Evolutionary conservation across 2,113 vertebrate species (phyloP).

Genomic region (Vidua macroura): DNA sequence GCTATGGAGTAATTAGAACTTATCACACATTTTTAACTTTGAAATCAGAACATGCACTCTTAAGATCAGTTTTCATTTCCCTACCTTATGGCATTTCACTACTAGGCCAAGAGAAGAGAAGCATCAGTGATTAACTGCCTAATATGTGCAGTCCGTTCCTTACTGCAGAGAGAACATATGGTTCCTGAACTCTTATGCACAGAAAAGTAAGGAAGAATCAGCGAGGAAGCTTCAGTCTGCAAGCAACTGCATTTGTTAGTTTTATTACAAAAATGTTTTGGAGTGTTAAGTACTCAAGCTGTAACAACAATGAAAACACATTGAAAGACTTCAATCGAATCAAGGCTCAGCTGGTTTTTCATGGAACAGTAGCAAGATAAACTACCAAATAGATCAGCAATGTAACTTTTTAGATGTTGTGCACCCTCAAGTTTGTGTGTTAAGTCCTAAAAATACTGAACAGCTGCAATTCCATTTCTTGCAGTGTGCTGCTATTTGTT

Average conservation of each 20-base stretch:
- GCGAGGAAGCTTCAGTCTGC: background rate
- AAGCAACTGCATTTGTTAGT: background rate
- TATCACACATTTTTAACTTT: background rate
- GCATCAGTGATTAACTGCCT: background rate
- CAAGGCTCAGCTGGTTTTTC: background rate
- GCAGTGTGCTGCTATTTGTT: background rate
- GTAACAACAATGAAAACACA: background rate
- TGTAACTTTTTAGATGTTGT: background rate
- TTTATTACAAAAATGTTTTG: background rate
- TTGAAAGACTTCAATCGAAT: background rate
- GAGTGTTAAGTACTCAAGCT: background rate
- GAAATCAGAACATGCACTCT: conserved; percentile 5
- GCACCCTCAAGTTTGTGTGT: background rate
- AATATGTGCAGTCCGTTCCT: background rate
- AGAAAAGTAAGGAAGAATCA: background rate
- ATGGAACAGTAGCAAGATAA: background rate
- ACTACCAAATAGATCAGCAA: background rate
- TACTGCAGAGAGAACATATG: background rate
- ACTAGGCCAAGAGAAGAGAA: background rate
- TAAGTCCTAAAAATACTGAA: background rate
- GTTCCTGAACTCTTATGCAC: background rate
- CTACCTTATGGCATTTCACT: background rate
- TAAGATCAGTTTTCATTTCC: background rate
- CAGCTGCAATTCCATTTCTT: background rate
- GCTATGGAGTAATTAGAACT: background rate